Conservation (phyloP, 2,888 invertebrate genomes). For the Ennomos fuscantarius region DNA sequence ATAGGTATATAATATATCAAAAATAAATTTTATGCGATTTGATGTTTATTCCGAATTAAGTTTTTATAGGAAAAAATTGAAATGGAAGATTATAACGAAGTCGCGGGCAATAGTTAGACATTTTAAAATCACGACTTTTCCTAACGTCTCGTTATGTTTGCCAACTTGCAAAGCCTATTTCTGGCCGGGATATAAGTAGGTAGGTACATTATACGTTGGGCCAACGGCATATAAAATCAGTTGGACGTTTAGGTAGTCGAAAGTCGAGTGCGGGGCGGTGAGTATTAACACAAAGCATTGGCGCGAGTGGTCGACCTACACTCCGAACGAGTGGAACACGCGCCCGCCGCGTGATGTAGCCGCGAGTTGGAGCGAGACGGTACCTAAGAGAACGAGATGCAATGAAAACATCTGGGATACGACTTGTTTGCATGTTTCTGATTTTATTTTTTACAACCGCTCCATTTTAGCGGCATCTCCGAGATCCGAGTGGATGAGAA, state of each 20-base stretch:
- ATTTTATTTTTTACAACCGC: constrained; percentile 48
- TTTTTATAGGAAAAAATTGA: no score
- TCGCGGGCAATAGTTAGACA: background rate
- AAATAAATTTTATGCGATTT: no score
- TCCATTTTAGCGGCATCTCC: constrained; percentile 37
- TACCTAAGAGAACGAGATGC: constrained; percentile 48
- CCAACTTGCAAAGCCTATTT: constrained; percentile 8
- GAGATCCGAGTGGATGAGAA: constrained; percentile 17
- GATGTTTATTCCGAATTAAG: no score
- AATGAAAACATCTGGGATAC: constrained; percentile 65
- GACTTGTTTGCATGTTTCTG: constrained; percentile 40
- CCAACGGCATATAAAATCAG: constrained; percentile 25
- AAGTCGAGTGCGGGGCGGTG: constrained; percentile 12
- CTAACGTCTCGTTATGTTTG: background rate
- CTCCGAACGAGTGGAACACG: constrained; percentile 47
- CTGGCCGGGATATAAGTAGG: constrained; percentile 3
- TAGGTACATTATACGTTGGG: background rate
- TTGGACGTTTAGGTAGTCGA: constrained; percentile 35
- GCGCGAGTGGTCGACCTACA: constrained; percentile 42
- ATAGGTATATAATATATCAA: no score
- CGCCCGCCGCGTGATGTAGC: constrained; percentile 51
- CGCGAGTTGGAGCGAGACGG: constrained; percentile 42
- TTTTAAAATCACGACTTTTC: background rate
- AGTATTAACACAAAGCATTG: constrained; percentile 29
- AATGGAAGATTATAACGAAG: no score